Base-by-base conservation (phyloP, 2,113 vertebrate genomes). In the Myocastor coypus region DNA sequence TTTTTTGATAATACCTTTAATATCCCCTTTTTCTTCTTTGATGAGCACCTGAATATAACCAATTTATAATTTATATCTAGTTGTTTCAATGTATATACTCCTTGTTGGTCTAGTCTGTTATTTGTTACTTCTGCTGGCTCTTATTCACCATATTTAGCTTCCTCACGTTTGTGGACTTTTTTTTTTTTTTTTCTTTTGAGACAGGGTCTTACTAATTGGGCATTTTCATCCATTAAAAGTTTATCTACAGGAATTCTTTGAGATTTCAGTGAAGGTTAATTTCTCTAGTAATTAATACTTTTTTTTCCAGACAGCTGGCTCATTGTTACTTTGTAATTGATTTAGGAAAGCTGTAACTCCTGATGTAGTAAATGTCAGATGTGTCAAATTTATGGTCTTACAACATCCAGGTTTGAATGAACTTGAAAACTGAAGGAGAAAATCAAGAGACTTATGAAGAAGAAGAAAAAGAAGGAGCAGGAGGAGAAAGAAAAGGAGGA, bases 1-100 rank as follows among this genome's bases (percentile, higher is more conserved):
- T 86, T 85, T 7, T 57, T 94, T 90, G 63, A 20, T 68, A 34
- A 81, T 68, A 81, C 8, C 94, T 87, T 66, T 91, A 87, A 42
- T 24, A 75, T 37, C 19, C 20, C 19, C 5, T 82, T 87, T 90
- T 42, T n/a, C 87, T 80, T 80, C 14, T 73, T 89, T 71, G 30
- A 91, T 71, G 30, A 91, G 68, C 1, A 26, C 17, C 52, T 75
- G 83, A 71, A 50, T 30, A 61, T 7, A 71, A 17, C 83, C n/a
- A 37, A 61, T 80, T 87, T 68, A 66, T 14, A 37, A 17, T 63
- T 82, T 82, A 37, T 26, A 34, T 37, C 28, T 30, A 87, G 30
- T n/a, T 69, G 86, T 78, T 68, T 61, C 20, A 89, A 24, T 20
- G 0, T 75, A 42, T 26, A 14, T 34, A 69, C 19, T 75, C 37